Evolutionary conservation across 2,113 vertebrate genomes (phyloP), one percentile per base, ranked within the genome.

Genomic region (Sylvietta virens): DNA sequence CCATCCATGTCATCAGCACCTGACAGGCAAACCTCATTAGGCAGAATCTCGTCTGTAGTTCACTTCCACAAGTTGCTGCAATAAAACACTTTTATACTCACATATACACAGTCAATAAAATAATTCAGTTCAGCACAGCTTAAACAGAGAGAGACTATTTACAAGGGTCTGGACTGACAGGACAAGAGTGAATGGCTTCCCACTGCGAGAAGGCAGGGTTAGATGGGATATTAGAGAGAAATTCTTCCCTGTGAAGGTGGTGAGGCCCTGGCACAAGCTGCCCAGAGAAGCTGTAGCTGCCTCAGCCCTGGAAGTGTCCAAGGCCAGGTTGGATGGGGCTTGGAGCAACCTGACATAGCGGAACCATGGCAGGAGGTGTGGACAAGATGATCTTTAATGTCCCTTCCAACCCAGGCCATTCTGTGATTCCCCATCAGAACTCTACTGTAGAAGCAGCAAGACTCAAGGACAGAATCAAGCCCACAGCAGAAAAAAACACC

Each of bases 401-500:
- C 22, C 15, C 19, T 48, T 40, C 35, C 24, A 62, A 40, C 5
- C 9, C 45, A 58, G 23, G 51, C 8, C 23, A 66, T 45, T 37
- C 44, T 51, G 37, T 39, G 37, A 66, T 16, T 58, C 51, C 26
- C 45, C 40, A 83, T 20, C 39, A 69, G 60, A n/a, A 20, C 37
- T 33, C 62, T 22, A 56, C 21, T 53, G n/a, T 37, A 77, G 54
- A 80, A 83, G 16, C 48, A 83, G 81, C 1, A 40, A 22, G 45
- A 83, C 22, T 57, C n/a, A 44, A 67, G 15, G 15, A 79, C 8
- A 45, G 14, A 88, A 74, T 39, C 13, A 42, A 73, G 30, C 7
- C 37, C 33, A 47, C 30, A 28, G 21, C 0, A 37, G 24, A n/a
- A 15, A 60, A 80, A 92, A 57, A 40, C 27, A 0, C 0, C 0